Conservation (phyloP, 1,140 invertebrate species). For the Philopotamus ludificatus region DNA sequence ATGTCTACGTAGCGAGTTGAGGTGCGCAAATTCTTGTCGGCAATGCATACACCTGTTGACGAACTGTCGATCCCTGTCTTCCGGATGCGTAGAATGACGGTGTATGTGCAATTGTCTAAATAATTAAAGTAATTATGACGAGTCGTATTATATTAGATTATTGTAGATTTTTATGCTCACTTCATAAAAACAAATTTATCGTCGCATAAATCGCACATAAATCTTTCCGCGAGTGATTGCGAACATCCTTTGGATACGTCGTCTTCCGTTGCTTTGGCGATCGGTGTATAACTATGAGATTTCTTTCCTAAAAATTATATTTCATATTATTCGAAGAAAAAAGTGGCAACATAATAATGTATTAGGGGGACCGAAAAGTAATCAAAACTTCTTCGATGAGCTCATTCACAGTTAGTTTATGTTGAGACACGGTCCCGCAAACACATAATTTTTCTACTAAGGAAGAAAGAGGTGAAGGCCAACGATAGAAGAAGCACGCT, state of each 20-base stretch:
- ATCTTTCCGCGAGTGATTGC: constrained; percentile 43
- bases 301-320: constrained; percentile 29
- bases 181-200: constrained; percentile 53
- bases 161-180: constrained; percentile 34
- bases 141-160: background rate
- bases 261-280: constrained; percentile 1
- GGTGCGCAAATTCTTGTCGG: constrained; percentile 53
- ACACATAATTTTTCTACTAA: too few relatives aligned
- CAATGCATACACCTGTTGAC: constrained; percentile 53
- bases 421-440: too few relatives aligned
- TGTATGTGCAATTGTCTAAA: constrained; percentile 48
- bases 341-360: background rate
- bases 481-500: too few relatives aligned
- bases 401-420: too few relatives aligned
- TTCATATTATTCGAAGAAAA: background rate
- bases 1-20: constrained; percentile 60
- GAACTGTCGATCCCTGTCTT: constrained; percentile 45
- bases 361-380: too few relatives aligned
- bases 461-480: too few relatives aligned
- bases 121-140: background rate
- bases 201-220: constrained; percentile 52
- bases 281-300: background rate
- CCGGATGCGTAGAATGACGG: constrained; percentile 48
- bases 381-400: too few relatives aligned
- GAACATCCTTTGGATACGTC: constrained; percentile 7